Evolutionary conservation across 1,140 invertebrate species (phyloP).

Genomic region (Kradibia gibbosae): DNA sequence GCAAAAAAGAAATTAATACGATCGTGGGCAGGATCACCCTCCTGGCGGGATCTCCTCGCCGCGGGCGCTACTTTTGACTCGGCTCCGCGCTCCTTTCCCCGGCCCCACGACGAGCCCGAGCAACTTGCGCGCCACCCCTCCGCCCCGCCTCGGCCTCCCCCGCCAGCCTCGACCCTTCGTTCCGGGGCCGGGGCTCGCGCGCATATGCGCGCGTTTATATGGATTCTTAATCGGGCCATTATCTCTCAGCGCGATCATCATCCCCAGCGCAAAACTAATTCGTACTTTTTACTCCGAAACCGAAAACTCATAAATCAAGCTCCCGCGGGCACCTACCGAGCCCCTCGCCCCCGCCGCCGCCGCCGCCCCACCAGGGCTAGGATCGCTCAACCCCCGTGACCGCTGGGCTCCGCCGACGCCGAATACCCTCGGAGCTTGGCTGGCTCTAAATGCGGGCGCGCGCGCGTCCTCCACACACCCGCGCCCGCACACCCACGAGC

Average conservation of each 20-base stretch:
- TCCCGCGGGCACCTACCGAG: conserved; percentile 46
- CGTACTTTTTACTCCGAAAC: conserved; percentile 59
- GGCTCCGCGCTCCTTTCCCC: background rate
- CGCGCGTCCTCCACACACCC: conserved; percentile 23
- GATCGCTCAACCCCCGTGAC: background rate
- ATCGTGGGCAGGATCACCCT: conserved; percentile 35
- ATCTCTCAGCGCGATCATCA: conserved; percentile 58
- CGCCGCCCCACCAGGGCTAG: background rate
- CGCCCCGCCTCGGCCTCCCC: conserved; percentile 29
- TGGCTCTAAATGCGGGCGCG: conserved; percentile 35
- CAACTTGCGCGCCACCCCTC: background rate
- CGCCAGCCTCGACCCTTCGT: conserved; percentile 16
- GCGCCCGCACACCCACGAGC: no score
- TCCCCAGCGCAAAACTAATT: conserved; percentile 58
- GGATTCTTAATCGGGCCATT: conserved; percentile 62
- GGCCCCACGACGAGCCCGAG: background rate
- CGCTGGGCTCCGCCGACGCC: background rate
- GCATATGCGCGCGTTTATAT: conserved; percentile 45
- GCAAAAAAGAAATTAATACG: conserved; percentile 37
- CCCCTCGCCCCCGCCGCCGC: background rate
- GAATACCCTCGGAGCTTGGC: conserved; percentile 10
- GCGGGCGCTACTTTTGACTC: conserved; percentile 27
- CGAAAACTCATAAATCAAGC: conserved; percentile 62
- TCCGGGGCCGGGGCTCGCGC: conserved; percentile 3
- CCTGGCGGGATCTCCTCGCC: conserved; percentile 20